Evolutionary conservation across 2,888 invertebrate species (phyloP).

Genomic region (Cyclophora albipunctata): DNA sequence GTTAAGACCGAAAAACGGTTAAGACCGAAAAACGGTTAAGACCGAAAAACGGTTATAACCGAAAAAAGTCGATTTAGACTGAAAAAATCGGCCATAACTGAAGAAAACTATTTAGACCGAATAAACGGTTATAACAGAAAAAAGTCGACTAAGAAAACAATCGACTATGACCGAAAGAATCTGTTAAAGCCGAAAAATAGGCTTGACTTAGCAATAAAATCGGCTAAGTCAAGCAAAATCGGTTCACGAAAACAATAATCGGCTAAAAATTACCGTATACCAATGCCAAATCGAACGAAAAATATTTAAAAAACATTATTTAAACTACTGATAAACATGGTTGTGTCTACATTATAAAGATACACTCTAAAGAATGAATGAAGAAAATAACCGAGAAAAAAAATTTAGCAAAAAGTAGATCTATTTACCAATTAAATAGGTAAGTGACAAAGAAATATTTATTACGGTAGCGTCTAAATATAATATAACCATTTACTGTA

Average conservation of each 20-base stretch:
- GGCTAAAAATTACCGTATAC: slow-evolving; percentile 31
- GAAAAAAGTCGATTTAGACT: slow-evolving; percentile 14
- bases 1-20: background rate
- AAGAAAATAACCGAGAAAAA: slow-evolving; percentile 37
- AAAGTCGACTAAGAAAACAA: slow-evolving; percentile 23
- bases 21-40: background rate
- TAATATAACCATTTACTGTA: slow-evolving; percentile 69
- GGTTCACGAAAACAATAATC: too few relatives aligned
- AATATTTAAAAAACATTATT: slow-evolving; percentile 42
- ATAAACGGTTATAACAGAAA: slow-evolving; percentile 9
- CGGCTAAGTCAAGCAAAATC: too few relatives aligned
- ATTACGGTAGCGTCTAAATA: slow-evolving; percentile 57
- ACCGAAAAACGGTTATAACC: background rate
- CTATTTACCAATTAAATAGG: slow-evolving; percentile 58
- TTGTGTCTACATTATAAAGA: slow-evolving; percentile 70
- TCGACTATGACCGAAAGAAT: slow-evolving; percentile 22
- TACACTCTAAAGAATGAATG: slow-evolving; percentile 42
- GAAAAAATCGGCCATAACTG: too few relatives aligned
- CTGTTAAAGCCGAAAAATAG: slow-evolving; percentile 12
- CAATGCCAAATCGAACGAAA: slow-evolving; percentile 54
- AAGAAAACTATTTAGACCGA: too few relatives aligned
- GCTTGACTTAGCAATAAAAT: too few relatives aligned
- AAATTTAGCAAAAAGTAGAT: slow-evolving; percentile 56
- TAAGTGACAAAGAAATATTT: slow-evolving; percentile 72
- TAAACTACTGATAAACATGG: slow-evolving; percentile 61